Base-by-base conservation (phyloP, 2,797 vertebrate species). In the Xyrichtys novacula region DNA sequence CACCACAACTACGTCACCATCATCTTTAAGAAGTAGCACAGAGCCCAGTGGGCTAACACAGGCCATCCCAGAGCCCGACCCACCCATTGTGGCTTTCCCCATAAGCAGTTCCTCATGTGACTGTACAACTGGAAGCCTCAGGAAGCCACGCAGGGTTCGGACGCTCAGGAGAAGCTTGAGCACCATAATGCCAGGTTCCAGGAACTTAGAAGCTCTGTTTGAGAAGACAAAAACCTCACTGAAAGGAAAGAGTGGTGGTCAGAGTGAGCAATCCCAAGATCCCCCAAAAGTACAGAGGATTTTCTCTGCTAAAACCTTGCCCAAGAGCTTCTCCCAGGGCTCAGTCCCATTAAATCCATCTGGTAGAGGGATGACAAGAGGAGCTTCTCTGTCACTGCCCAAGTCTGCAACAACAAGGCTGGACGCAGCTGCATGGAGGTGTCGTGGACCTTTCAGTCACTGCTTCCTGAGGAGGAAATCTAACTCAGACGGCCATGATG, bases 11-110 rank as follows among this genome's bases (percentile, higher is more conserved):
- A 89, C 80, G 65, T 86, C 87, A 90, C 90, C 85, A 76, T 87
- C 82, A 72, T 94, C 95, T 94, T 95, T 95, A 92, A 91, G 83
- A 91, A 95, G 95, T 94, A 95, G 95, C 95, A 95, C 94, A 93
- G 94, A 95, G 93, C 92, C 94, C 92, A 93, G 92, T 80, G 92
- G 95, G 95, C 95, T 94, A 95, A 95, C 92, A 93, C 93, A 92
- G 96, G 93, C 94, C 91, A 91, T 93, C 89, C 93, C 90, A 81
- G 91, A 95, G 94, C 89, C 94, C 90, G 65, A 84, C 92, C 94
- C 91, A 92, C 92, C 91, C 74, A 85, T 91, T 92, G 92, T 88
- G 86, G 85, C 91, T 91, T 90, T 87, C 89, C 90, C 92, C 76
- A 92, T 93, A 84, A 93, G 92, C 81, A 92, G 91, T 93, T 79